Evolutionary conservation across 2,888 invertebrate species (phyloP).

Genomic region (Trichogramma evanescens): DNA sequence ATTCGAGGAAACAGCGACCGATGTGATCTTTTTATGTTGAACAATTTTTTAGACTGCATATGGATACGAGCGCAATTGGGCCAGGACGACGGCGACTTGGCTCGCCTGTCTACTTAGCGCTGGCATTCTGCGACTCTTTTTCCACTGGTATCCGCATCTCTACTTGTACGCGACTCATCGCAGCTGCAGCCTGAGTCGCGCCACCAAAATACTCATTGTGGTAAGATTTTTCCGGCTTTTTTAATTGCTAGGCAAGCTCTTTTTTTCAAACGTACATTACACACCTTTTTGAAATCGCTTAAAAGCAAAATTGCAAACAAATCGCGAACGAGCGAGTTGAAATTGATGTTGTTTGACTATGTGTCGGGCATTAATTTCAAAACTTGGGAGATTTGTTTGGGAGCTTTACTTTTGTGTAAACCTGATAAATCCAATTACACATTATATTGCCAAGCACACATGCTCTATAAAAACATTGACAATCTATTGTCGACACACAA

Average conservation of each 20-base stretch:
- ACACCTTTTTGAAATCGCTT: too few species aligned
- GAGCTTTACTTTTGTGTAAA: too few species aligned
- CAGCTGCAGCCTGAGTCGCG: conserved; percentile 48
- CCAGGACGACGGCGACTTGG: conserved; percentile 44
- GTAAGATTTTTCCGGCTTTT: conserved; percentile 44
- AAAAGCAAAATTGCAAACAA: too few species aligned
- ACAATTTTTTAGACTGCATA: conserved; percentile 47
- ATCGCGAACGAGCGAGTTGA: too few species aligned
- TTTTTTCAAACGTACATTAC: neutral
- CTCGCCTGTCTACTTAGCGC: conserved; percentile 49
- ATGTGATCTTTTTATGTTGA: neutral
- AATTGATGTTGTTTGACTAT: too few species aligned
- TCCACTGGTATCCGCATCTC: conserved; percentile 58
- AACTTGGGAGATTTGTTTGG: too few species aligned
- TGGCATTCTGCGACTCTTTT: conserved; percentile 54
- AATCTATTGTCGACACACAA: too few species aligned
- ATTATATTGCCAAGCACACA: too few species aligned
- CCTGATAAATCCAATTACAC: too few species aligned
- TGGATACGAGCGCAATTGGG: conserved; percentile 48
- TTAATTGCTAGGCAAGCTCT: neutral
- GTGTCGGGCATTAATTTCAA: too few species aligned
- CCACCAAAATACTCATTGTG: conserved; percentile 52
- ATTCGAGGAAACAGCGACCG: neutral
- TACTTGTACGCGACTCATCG: conserved; percentile 51
- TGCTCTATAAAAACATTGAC: too few species aligned